Evolutionary conservation across 2,888 invertebrate species (phyloP).

Genomic region (Xestoiulus laeticollis): DNA sequence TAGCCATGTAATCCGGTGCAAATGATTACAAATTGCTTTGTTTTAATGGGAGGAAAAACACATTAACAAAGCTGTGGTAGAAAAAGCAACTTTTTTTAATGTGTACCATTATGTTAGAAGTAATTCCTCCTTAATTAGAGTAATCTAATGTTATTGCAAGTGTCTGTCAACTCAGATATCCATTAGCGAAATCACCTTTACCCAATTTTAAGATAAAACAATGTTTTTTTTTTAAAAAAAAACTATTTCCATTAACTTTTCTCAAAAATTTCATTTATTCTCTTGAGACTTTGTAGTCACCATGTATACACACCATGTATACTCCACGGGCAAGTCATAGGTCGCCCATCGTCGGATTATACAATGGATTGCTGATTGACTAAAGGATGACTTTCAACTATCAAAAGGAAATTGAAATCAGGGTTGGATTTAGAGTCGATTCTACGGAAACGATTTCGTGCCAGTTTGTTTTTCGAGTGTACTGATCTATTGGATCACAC

Average conservation of each 20-base stretch:
- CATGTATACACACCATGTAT: background rate
- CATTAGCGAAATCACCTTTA: background rate
- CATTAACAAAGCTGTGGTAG: background rate
- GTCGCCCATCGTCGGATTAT: background rate
- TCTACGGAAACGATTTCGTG: constrained; percentile 31
- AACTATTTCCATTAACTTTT: too few relatives aligned
- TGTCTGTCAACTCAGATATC: background rate
- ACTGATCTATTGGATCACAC: background rate
- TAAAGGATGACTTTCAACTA: constrained; percentile 12
- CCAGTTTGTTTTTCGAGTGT: constrained; percentile 1
- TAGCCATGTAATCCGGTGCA: background rate
- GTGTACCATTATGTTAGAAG: background rate
- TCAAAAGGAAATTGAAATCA: constrained; percentile 21
- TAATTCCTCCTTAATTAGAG: background rate
- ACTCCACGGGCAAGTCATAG: background rate
- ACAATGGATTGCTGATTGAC: background rate
- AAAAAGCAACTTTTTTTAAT: background rate
- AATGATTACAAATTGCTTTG: background rate
- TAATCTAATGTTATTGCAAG: background rate
- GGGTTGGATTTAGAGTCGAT: background rate
- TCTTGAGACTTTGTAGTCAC: background rate
- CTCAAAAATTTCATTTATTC: too few relatives aligned
- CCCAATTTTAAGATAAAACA: too few relatives aligned
- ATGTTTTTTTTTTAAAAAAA: too few relatives aligned
- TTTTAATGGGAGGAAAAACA: background rate